Conservation (phyloP, 2,113 vertebrate species). For the Percopsis transmontana region DNA sequence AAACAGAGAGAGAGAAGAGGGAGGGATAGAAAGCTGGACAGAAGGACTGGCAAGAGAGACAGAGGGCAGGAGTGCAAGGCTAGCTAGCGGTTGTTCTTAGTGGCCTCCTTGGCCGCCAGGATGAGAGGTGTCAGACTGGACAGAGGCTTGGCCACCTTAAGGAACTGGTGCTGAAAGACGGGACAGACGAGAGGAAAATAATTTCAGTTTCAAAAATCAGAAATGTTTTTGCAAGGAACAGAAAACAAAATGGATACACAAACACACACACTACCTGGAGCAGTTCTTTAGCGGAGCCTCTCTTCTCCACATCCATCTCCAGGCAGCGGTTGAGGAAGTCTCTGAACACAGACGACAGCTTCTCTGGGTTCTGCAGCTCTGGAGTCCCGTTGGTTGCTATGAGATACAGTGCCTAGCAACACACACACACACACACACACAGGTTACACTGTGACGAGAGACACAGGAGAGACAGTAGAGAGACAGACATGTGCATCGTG, state of each 20-base stretch:
- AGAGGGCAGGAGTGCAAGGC: conserved; percentile 16
- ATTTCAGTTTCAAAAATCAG: background rate
- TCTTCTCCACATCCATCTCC: conserved; percentile 98
- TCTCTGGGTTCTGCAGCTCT: conserved; percentile 95
- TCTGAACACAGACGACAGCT: conserved; percentile 87
- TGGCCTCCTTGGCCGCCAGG: conserved; percentile 92
- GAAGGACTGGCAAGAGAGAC: background rate
- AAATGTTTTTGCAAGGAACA: background rate
- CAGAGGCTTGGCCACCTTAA: conserved; percentile 94
- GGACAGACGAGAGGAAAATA: background rate
- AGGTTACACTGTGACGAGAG: too few relatives aligned
- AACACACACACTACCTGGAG: conserved; percentile 81
- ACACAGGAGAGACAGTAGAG: background rate
- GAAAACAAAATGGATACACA: background rate
- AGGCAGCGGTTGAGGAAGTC: conserved; percentile 95
- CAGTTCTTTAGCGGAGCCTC: conserved; percentile 92
- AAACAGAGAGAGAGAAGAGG: background rate
- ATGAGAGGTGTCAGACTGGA: conserved; percentile 97
- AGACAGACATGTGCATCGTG: background rate
- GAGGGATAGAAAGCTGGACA: background rate
- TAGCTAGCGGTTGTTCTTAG: conserved; percentile 90
- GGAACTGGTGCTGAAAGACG: conserved; percentile 87
- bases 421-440: conserved; percentile 59
- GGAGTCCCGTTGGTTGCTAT: conserved; percentile 97
- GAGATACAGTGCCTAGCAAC: conserved; percentile 90